These are phyloP conservation scores for Nothoprocta pentlandii DNA, from an alignment of 2,113 vertebrate genomes.

Conservation along the genomic window DNA sequence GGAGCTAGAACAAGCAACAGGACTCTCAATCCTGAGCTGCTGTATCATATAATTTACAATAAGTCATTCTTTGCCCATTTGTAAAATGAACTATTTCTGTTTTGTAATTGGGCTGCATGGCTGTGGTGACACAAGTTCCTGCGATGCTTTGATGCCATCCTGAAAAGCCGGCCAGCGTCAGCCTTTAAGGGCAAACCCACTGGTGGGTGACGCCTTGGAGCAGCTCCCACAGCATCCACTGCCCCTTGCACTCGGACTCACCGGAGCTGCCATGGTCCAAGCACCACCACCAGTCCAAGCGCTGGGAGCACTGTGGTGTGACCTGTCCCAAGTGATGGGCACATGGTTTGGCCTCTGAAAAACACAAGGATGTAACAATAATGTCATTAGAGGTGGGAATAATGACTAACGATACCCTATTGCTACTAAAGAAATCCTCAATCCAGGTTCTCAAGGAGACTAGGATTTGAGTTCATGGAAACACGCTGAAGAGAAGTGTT, in stretches of 20 bases:
- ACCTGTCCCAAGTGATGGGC: background rate
- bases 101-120: background rate
- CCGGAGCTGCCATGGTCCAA: accelerated
- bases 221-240: accelerated
- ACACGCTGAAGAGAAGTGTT: background rate
- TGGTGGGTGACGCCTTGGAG: background rate
- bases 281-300: background rate
- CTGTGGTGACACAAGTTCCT: background rate
- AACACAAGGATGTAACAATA: background rate
- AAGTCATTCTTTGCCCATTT: background rate
- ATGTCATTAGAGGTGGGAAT: background rate
- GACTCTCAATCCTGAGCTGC: background rate
- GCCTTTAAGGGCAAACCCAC: accelerated
- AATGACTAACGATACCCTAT: background rate
- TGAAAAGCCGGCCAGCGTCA: background rate
- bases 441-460: background rate
- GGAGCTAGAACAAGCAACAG: background rate
- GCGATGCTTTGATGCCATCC: background rate
- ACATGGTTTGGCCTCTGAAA: accelerated
- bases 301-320: background rate
- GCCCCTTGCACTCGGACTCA: background rate
- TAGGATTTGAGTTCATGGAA: background rate
- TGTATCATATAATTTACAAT: background rate
- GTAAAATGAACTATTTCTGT: background rate
- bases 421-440: background rate